Base-by-base conservation (phyloP, 2,113 vertebrate species). In the Campylorhamphus procurvoides region DNA sequence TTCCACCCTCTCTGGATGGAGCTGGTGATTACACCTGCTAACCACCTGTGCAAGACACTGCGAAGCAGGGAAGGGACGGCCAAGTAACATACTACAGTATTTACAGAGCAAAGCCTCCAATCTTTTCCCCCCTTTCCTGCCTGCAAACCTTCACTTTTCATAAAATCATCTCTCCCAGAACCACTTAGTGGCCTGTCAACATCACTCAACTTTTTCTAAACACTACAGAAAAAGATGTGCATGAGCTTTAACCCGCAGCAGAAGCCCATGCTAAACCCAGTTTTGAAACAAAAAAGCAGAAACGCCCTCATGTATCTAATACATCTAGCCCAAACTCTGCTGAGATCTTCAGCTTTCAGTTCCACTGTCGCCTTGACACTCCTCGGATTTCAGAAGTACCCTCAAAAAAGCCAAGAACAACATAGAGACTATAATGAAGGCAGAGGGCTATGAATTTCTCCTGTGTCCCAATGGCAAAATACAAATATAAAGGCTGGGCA, bases 361-460 rank as follows among this genome's bases (percentile, higher is more conserved):
- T 80, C 5, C 31, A 1, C 16, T 2, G 0, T 28, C 53, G 56
- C 25, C 7, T 8, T 15, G 2, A 76, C 10, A 14, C 17, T 63
- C 17, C 28, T 64, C 35, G 59, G 47, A 33, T 50, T 46, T 74
- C 22, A 58, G 4, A 77, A 62, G 31, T 13, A 50, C 29, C 4
- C 35, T 67, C 18, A 72, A 62, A 72, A 74, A 88, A 46, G 11
- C 5, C 18, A 40, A 50, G 19, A 75, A 53, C 60, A 78, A 62
- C 17, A 35, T 0, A 33, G 10, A 78, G 6, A 62, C 27, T 50
- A 18, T 7, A 1, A 0, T 2, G 2, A 4, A 44, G 20, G 18
- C 12, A 63, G 31, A 75, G 16, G 17, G 19, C 22, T 52, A 50
- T 0, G 5, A 56, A 60, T 20, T 7, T 27, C 19, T 80, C 18